Conservation (phyloP, 1,140 invertebrate genomes). For the Drosophila arawakana region DNA sequence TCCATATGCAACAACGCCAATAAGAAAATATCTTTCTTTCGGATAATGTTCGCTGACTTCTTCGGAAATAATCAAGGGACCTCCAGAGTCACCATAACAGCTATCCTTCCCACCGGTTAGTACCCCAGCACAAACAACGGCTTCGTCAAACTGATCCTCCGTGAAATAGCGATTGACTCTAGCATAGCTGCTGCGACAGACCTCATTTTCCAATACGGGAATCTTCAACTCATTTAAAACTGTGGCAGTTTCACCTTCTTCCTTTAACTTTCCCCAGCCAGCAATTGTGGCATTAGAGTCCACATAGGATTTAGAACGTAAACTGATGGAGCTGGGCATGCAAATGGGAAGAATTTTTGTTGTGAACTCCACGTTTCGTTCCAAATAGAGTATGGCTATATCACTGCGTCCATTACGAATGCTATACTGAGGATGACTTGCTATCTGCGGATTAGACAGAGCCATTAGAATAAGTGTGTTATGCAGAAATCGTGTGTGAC, state of each 20-base stretch:
- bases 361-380: constrained; percentile 67
- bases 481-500: neutral
- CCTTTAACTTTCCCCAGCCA: constrained; percentile 89
- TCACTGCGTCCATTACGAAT: constrained; percentile 66
- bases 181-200: constrained; percentile 87
- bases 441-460: constrained; percentile 27
- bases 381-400: constrained; percentile 69
- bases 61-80: constrained; percentile 89
- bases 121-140: constrained; percentile 91
- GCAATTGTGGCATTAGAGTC: constrained; percentile 86
- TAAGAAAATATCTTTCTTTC: constrained; percentile 85
- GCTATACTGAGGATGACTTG: constrained; percentile 62
- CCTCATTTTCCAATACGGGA: constrained; percentile 88
- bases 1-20: constrained; percentile 90
- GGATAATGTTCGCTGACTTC: neutral
- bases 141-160: constrained; percentile 85
- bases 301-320: constrained; percentile 64
- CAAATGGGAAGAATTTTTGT: constrained; percentile 65
- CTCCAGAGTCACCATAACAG: constrained; percentile 94
- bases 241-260: constrained; percentile 86
- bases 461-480: neutral
- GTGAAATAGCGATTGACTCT: constrained; percentile 86
- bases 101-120: constrained; percentile 91
- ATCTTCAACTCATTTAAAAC: constrained; percentile 89
- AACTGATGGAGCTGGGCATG: constrained; percentile 42